Conservation (phyloP, 2,113 vertebrate species). For the Lathamus discolor region DNA sequence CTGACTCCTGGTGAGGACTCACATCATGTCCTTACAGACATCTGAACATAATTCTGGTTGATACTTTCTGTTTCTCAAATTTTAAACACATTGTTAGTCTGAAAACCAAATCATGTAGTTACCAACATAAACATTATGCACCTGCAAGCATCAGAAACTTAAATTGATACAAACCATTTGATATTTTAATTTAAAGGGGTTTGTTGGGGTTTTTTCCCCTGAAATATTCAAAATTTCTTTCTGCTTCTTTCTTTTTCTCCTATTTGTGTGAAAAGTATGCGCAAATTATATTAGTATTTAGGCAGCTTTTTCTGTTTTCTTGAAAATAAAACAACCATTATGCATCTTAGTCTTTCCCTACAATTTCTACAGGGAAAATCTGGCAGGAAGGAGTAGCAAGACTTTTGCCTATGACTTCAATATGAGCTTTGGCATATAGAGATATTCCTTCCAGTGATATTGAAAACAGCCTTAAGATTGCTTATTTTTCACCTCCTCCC, state of each 20-base stretch:
- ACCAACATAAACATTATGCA: neutral
- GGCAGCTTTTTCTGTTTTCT: neutral
- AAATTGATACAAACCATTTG: neutral
- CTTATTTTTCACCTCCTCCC: neutral
- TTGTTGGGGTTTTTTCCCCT: neutral
- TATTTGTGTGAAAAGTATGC: neutral
- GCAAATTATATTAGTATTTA: neutral
- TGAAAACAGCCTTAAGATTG: neutral
- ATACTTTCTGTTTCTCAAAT: neutral
- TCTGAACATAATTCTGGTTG: neutral
- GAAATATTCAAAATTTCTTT: neutral
- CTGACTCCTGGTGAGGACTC: neutral
- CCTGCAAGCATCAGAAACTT: neutral
- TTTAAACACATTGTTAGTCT: neutral
- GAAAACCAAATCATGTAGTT: neutral
- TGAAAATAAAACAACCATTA: neutral
- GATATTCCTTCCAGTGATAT: neutral
- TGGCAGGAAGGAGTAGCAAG: neutral
- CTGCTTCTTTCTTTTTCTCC: neutral
- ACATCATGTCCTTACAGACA: neutral
- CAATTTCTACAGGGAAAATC: neutral
- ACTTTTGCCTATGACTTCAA: neutral
- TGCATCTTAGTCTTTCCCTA: neutral
- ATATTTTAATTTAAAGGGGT: neutral
- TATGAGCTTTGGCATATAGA: neutral